These are phyloP conservation scores for Coreoperca whiteheadi DNA, from an alignment of 2,113 vertebrate genomes.

Conservation along the genomic window DNA sequence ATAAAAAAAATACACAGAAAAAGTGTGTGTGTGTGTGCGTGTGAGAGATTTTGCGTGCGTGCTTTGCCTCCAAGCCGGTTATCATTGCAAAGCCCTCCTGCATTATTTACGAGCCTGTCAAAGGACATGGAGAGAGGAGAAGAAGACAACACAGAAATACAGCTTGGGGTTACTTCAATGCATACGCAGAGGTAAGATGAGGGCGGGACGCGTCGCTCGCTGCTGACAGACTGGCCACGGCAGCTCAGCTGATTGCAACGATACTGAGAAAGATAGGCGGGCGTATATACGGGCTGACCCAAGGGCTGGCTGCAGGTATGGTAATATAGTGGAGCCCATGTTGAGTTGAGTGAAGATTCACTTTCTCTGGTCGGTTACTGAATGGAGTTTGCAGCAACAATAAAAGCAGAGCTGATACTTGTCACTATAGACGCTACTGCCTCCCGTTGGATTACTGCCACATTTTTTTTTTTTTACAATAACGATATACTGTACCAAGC, in stretches of 20 bases:
- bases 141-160: conserved; percentile 50
- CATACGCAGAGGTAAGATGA: conserved; percentile 57
- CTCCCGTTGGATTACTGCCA: neutral
- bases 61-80: conserved; percentile 35
- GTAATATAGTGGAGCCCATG: neutral
- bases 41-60: too few relatives aligned
- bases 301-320: neutral
- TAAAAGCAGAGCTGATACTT: neutral
- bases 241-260: conserved; percentile 42
- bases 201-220: conserved; percentile 2
- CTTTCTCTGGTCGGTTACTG: conserved; percentile 36
- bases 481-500: neutral
- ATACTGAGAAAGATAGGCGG: conserved; percentile 11
- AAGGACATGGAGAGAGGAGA: conserved; percentile 50
- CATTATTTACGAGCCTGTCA: conserved; percentile 70
- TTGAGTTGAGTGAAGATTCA: conserved; percentile 25
- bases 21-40: neutral
- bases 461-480: too few relatives aligned
- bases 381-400: conserved; percentile 23
- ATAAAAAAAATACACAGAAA: neutral
- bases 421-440: too few relatives aligned
- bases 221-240: conserved; percentile 6
- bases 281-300: neutral
- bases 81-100: conserved; percentile 47
- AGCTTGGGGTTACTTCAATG: conserved; percentile 42